Evolutionary conservation across 2,113 vertebrate species (phyloP), one percentile per base, ranked within the genome.

Genomic region (Strix aluco): DNA sequence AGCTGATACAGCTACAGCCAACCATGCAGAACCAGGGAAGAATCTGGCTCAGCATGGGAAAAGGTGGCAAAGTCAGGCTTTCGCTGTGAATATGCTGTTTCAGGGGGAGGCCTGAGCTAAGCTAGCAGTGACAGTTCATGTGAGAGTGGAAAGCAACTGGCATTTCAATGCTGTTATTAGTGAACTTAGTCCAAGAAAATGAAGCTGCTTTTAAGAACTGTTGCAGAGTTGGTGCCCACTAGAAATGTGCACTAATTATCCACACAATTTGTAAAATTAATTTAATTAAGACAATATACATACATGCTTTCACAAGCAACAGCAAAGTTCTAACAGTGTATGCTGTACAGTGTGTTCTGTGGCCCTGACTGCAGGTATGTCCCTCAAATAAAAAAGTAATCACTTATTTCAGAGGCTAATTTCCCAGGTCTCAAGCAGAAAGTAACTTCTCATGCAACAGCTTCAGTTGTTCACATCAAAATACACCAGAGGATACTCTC

Each of bases 111-210:
- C 71, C 82, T 5, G 26, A 59, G 77, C 46, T 19, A 9, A 58
- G 63, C 44, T 3, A 7, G 26, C 1, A 0, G 22, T 20, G 15
- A 59, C 1, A 4, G 42, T 42, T 58, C 13, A 1, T 6, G 23
- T 32, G 30, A 54, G 38, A 3, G 29, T 21, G 49, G 54, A 57
- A 51, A 67, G 59, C 30, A 59, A 61, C 23, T 29, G 14, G 79
- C 36, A 9, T 42, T 52, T 58, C 51, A 42, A 4, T 2, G 4
- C n/a, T 51, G 32, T 7, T 62, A 27, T 18, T 29, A 40, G 61
- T 21, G 52, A 71, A 36, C 59, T 25, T 9, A 32, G 30, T 47
- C 65, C 66, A 52, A 61, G 51, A 81, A 63, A 73, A 71, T 7
- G 3, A 67, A 90, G 51, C 62, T 79, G 65, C 61, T 85, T 59